A percentile compares a stretch with the other conserved stretches of the same genome.
Conservation (phyloP, 2,888 invertebrate genomes). For the Trichacis sp. region DNA sequence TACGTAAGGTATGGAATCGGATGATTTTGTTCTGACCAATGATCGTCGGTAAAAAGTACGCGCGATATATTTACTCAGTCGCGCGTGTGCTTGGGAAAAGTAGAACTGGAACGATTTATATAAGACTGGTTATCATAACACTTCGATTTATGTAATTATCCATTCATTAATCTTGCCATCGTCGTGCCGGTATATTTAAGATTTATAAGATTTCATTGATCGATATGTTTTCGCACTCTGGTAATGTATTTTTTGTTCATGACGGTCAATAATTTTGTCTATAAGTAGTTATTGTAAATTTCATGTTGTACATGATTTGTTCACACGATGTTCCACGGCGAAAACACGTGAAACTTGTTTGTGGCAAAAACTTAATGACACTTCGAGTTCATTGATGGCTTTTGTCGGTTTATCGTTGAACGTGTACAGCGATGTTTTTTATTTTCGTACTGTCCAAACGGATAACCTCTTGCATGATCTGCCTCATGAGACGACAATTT, state of each 20-base stretch:
- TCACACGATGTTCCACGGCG: background rate
- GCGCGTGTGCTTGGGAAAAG: constrained; percentile 1
- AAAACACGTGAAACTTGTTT: constrained; percentile 1
- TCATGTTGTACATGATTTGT: too few relatives aligned
- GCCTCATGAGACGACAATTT: constrained; percentile 29
- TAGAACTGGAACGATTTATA: constrained; percentile 1
- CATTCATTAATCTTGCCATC: background rate
- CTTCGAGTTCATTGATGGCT: constrained; percentile 44
- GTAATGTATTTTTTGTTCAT: too few relatives aligned
- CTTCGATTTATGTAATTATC: background rate
- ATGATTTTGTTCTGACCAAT: background rate
- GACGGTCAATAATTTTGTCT: too few relatives aligned
- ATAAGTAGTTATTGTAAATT: too few relatives aligned
- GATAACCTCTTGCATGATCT: constrained; percentile 44
- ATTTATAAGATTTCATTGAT: too few relatives aligned
- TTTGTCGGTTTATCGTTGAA: constrained; percentile 23
- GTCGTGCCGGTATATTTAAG: background rate
- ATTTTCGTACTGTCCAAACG: constrained; percentile 26
- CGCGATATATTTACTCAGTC: constrained; percentile 2
- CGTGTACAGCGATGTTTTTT: constrained; percentile 23
- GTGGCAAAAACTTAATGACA: too few relatives aligned
- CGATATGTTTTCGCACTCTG: too few relatives aligned
- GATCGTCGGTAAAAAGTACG: background rate
- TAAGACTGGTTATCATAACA: constrained; percentile 2
- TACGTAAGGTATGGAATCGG: background rate